Evolutionary conservation across 2,888 invertebrate species (phyloP), one percentile per base, ranked within the genome.

Genomic region (Spilosoma lubricipeda): DNA sequence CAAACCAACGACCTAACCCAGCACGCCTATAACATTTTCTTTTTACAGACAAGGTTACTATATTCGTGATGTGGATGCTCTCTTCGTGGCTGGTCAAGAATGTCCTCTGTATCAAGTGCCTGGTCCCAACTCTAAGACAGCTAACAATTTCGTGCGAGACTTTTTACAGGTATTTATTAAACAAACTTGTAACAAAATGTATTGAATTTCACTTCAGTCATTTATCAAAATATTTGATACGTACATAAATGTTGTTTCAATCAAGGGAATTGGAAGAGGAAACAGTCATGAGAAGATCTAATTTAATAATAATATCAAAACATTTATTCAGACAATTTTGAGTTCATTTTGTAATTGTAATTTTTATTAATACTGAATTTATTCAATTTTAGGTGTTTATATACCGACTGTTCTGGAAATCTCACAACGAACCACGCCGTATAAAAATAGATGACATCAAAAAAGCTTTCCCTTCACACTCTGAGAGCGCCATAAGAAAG

Each of bases 391-490:
- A 98, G 97, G 98, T 99, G 0, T 99, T 99, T 90, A 99, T 99
- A 87, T 99, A 99, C 90, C 97, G 99, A 72, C 95, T 99, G 77
- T 99, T 99, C 93, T 99, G 99, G 99, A 99, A 98, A 89, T 99
- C 99, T 80, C 96, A 97, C 23, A 99, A 99, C 90, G 97, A 97
- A 85, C 99, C 99, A 0, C 96, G 98, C 3, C 96, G 99, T 83
- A 99, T 99, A 72, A 98, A 98, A 92, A 99, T 99, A 99, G 99
- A 99, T 87, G 99, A 99, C 89, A 99, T 99, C 65, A 99, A 99
- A 91, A 97, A 97, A 87, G 99, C 99, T 0, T 99, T 99, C 90
- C 99, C 99, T 0, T 98, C 98, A 0, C 99, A 99, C 92, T 99
- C 99, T 0, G 99, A 99, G 91, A 99, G 99, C 89, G 99, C 99